Base-by-base conservation (phyloP, 2,113 vertebrate genomes). In the Saguinus imperator region DNA sequence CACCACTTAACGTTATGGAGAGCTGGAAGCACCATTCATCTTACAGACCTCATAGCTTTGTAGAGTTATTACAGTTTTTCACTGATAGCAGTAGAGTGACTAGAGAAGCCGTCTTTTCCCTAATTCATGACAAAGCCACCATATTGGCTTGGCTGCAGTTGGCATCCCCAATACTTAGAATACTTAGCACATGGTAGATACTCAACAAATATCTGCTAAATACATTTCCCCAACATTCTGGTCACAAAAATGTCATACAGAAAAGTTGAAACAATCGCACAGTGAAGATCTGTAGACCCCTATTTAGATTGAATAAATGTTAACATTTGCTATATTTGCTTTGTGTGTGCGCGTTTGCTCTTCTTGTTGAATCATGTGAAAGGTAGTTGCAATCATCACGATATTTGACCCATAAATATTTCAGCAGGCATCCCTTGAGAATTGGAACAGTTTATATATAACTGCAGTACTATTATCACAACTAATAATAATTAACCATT, bases 331-430 rank as follows among this genome's bases (percentile, higher is more conserved):
- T 66, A 0, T 84, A 40, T 70, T 94, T 88, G 27, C 27, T 94
- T 27, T 87, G 50, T n/a, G 29, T 72, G 21, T 58, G 8, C 43
- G 27, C 82, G 13, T 61, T 68, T 70, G 68, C 14, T 96, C 90
- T 64, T 64, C 27, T 77, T 93, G 64, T 76, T 79, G 77, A 85
- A 32, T 95, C 81, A 91, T 94, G 85, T 82, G 77, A 77, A 94
- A 96, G 50, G 81, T 87, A 77, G 50, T 89, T 86, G 66, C 12
- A 81, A 66, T 92, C 32, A 23, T 72, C 20, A 21, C 29, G 27
- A 93, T 27, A 43, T n/a, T 68, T 93, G 81, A 89, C 14, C 58
- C 79, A 48, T 64, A 94, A 64, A 66, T 72, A 94, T 89, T 84
- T 95, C 35, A 92, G 21, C n/a, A 89, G 83, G 27, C 48, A 55